A percentile compares a stretch with the other conserved stretches of the same genome.
Conservation (phyloP, 2,797 vertebrate species). For the Dipus sagitta region DNA sequence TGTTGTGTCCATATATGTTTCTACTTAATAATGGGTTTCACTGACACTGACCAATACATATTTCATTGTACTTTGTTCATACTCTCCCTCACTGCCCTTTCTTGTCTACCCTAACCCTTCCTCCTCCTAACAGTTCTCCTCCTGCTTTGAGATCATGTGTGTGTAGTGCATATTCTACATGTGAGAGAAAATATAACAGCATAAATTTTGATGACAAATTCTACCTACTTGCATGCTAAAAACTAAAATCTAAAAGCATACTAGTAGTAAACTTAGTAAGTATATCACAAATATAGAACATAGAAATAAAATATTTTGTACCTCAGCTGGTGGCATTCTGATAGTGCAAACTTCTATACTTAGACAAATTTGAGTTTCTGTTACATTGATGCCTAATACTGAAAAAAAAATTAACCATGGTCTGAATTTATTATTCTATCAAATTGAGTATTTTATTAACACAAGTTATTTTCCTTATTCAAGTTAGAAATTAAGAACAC, state of each 20-base stretch:
- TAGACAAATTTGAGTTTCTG: conserved; percentile 91
- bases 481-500: conserved; percentile 39
- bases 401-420: conserved; percentile 77
- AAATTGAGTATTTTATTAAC: conserved; percentile 49
- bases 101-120: background rate
- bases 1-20: too few relatives aligned
- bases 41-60: background rate
- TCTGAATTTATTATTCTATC: conserved; percentile 32
- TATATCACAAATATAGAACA: conserved; percentile 20
- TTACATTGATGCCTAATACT: conserved; percentile 92
- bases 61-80: background rate
- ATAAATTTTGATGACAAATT: conserved; percentile 44
- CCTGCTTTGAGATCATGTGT: background rate
- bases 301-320: conserved; percentile 75
- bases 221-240: conserved; percentile 27
- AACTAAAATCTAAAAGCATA: conserved; percentile 49
- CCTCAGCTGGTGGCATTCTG: conserved; percentile 89
- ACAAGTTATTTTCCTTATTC: background rate
- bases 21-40: background rate
- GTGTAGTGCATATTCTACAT: background rate
- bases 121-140: too few relatives aligned
- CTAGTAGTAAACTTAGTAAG: conserved; percentile 49
- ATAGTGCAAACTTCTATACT: conserved; percentile 89
- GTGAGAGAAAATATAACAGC: background rate
- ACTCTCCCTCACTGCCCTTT: background rate